Base-by-base conservation (phyloP, 2,113 vertebrate genomes). In the Nyctibius bracteatus region DNA sequence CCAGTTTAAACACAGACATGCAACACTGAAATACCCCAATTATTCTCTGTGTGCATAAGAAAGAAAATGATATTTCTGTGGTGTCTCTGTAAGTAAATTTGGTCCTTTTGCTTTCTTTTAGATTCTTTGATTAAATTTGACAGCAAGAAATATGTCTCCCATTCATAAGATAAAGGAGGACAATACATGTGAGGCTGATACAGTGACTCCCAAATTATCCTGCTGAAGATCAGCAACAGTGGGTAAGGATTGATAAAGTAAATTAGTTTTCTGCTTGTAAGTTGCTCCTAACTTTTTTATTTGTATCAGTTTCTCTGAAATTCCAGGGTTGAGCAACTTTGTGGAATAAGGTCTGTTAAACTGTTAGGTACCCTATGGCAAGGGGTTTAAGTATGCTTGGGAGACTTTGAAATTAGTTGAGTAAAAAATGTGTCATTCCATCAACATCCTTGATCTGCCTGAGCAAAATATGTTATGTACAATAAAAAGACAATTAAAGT, bases 41-140 rank as follows among this genome's bases (percentile, higher is more conserved):
- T 73, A n/a, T 46, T 70, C 18, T 43, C 13, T 46, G 18, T 10
- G 33, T 47, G 5, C 10, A 8, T 28, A 46, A 44, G 43, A 71
- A 59, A 37, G 39, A 82, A 86, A 83, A 75, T 63, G 28, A 2
- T 78, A 89, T 96, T 95, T 58, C 46, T 95, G 33, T 91, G 51
- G 21, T 94, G 63, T 79, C 28, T 82, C 46, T 82, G 49, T 59
- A 94, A 92, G 20, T 81, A 92, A 96, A 93, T 94, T 93, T 70
- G 58, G 11, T 89, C 43, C 94, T 91, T 52, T 91, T 52, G 10
- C 15, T 94, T 97, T 94, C 67, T 88, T 66, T 96, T 70, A 93
- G 77, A 93, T 96, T 81, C 7, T 92, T 96, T 86, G 63, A 92
- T 95, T 91, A 96, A 77, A 96, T 95, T 87, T 97, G 91, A 87